Evolutionary conservation across 2,888 invertebrate species (phyloP).

Genomic region (Leptopilina syphax): DNA sequence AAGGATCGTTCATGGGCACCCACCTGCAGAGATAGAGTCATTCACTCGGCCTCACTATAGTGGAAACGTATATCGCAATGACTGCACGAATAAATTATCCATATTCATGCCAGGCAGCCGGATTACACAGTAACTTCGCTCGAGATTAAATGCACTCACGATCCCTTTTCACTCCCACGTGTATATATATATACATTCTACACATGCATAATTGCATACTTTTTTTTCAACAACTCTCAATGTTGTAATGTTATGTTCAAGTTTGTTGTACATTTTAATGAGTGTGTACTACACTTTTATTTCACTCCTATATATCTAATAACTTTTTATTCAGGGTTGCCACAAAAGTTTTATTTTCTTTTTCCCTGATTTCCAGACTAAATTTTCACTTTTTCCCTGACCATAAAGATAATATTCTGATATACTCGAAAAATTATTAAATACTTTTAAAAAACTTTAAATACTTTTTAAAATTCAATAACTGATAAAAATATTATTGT

Average conservation of each 20-base stretch:
- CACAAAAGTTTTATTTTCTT: too few species aligned
- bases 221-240: neutral
- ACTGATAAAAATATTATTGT: too few species aligned
- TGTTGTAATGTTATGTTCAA: conserved; percentile 9
- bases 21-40: conserved; percentile 40
- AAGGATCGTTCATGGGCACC: conserved; percentile 37
- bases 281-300: conserved; percentile 6
- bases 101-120: conserved; percentile 26
- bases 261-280: conserved; percentile 16
- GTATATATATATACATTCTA: neutral
- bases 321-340: too few species aligned
- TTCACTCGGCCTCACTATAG: conserved; percentile 33
- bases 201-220: conserved; percentile 27
- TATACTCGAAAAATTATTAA: too few species aligned
- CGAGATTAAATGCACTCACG: conserved; percentile 34
- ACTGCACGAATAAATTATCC: conserved; percentile 38
- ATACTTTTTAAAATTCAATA: too few species aligned
- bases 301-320: neutral
- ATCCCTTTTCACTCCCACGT: conserved; percentile 34
- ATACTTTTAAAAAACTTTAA: too few species aligned
- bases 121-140: conserved; percentile 34
- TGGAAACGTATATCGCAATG: conserved; percentile 33
- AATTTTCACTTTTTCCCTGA: too few species aligned
- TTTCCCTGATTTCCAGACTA: too few species aligned
- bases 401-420: too few species aligned